phyloP scores from a whole-genome alignment of 2,797 vertebrate species.

The Hyperoplus lanceolatus region DNA sequence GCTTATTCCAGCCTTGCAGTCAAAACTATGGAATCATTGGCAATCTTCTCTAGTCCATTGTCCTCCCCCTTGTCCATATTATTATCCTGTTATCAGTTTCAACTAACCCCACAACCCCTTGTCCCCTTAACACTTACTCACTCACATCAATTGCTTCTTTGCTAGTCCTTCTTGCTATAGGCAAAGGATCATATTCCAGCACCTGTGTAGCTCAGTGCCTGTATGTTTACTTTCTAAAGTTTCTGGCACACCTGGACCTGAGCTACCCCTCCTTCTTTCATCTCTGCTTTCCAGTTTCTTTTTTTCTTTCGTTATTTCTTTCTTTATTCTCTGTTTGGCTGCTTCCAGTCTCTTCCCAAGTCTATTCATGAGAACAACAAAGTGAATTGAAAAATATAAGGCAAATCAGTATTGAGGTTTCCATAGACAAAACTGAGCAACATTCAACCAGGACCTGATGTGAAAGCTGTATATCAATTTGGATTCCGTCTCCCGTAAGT shows the following conservation, averaged over 20 bases:
- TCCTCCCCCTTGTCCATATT: conserved; percentile 44
- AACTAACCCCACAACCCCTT: conserved; percentile 8
- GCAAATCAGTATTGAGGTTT: conserved; percentile 28
- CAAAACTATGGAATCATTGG: conserved; percentile 39
- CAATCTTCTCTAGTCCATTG: conserved; percentile 49
- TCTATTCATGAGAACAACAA: conserved; percentile 66
- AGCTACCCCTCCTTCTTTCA: conserved; percentile 67
- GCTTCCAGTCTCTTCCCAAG: conserved; percentile 54
- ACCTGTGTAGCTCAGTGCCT: conserved; percentile 78
- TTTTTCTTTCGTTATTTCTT: neutral
- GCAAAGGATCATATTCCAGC: conserved; percentile 79
- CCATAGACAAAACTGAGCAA: conserved; percentile 33
- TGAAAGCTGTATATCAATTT: neutral
- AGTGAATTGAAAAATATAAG: conserved; percentile 58
- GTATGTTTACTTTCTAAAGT: conserved; percentile 81
- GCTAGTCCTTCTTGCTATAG: conserved; percentile 49
- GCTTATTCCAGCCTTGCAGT: conserved; percentile 54
- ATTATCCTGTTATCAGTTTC: conserved; percentile 52
- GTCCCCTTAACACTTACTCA: conserved; percentile 7
- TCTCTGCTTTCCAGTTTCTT: conserved; percentile 49
- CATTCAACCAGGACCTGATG: neutral
- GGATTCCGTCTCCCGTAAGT: conserved; percentile 9
- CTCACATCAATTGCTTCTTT: conserved; percentile 34
- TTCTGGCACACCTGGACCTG: conserved; percentile 82
- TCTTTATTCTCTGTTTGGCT: conserved; percentile 43